These are phyloP conservation scores for Lepidurus apus DNA, from an alignment of 1,140 invertebrate species.

Conservation along the genomic window DNA sequence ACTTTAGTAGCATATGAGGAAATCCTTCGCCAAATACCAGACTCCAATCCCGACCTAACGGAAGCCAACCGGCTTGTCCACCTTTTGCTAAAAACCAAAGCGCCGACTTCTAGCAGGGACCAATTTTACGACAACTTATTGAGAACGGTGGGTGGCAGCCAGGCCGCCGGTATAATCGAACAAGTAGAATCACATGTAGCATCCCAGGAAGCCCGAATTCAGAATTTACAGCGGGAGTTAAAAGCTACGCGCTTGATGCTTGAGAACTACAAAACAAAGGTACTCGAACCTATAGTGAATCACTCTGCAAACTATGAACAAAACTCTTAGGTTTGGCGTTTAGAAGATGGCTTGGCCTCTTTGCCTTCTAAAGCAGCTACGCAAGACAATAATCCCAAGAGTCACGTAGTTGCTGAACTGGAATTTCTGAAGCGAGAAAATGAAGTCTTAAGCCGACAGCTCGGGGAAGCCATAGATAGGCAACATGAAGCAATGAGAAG, in stretches of 20 bases:
- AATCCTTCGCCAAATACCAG: not conserved
- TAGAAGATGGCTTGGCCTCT: not conserved
- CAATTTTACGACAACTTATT: not conserved
- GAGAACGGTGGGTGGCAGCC: not conserved
- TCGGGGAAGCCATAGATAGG: not conserved
- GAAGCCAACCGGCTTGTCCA: slow-evolving; percentile 7
- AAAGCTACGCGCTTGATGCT: slow-evolving; percentile 2
- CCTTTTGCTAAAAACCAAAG: not conserved
- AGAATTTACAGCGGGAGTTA: not conserved
- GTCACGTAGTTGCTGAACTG: not conserved
- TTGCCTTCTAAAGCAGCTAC: not conserved
- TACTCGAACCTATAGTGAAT: not conserved
- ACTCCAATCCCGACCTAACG: not conserved
- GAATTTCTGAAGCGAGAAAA: not conserved
- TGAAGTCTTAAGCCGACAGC: not conserved
- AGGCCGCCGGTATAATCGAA: not conserved
- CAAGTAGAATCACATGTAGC: not conserved
- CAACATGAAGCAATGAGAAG: slow-evolving; percentile 3
- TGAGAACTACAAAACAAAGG: not conserved
- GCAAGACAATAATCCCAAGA: not conserved
- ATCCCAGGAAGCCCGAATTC: not conserved
- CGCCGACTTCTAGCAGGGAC: not conserved
- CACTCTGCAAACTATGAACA: no score
- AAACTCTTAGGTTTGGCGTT: not conserved
- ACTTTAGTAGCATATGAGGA: not conserved